A percentile compares a stretch with the other conserved stretches of the same genome.
Evolutionary conservation across 2,797 vertebrate genomes (phyloP).

Genomic region (Oreonectes daqikongensis): DNA sequence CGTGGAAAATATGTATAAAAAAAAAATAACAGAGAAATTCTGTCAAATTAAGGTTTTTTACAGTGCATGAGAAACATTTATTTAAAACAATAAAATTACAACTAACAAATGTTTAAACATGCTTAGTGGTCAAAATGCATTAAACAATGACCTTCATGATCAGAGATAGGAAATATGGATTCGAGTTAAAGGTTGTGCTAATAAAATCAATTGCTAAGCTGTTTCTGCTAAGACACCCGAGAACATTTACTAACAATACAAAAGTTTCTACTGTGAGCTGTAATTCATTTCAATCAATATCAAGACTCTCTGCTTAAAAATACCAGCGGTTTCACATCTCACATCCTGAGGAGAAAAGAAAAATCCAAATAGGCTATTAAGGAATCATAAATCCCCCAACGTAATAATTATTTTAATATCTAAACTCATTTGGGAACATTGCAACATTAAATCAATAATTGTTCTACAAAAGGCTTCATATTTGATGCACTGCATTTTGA

Average conservation of each 20-base stretch:
- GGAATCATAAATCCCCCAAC: neutral
- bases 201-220: too few species aligned
- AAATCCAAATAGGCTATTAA: neutral
- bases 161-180: too few species aligned
- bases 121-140: neutral
- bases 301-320: neutral
- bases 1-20: too few species aligned
- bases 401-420: neutral
- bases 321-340: neutral
- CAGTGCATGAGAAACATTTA: too few species aligned
- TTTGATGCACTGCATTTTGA: neutral
- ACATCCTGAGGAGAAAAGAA: neutral
- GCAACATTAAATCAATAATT: constrained; percentile 4
- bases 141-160: neutral
- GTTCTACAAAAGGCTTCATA: neutral
- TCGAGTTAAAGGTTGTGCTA: too few species aligned
- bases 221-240: neutral
- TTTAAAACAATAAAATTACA: too few species aligned
- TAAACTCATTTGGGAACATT: neutral
- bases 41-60: too few species aligned
- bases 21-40: too few species aligned
- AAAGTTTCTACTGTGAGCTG: neutral
- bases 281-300: neutral
- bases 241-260: neutral
- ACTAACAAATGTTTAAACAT: neutral